Evolutionary conservation across 2,113 vertebrate species (phyloP).

Genomic region (Pampusana beccarii): DNA sequence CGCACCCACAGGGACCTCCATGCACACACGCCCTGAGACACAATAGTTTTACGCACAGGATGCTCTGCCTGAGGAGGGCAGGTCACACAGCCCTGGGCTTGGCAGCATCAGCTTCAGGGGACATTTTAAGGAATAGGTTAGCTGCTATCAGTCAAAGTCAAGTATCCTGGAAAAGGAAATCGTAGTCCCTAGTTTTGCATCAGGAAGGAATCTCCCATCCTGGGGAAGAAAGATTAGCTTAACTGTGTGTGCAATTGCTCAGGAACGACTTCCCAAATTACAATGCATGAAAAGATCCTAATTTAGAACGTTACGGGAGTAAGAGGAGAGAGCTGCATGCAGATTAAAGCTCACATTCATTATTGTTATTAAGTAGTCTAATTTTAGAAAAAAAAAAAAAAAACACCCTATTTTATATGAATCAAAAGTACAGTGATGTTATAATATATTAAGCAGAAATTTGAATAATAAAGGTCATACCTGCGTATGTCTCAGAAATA

Average conservation of each 20-base stretch:
- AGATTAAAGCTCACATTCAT: conserved; percentile 72
- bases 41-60: conserved; percentile 84
- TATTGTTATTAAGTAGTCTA: conserved; percentile 75
- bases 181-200: conserved; percentile 56
- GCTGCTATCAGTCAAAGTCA: conserved; percentile 74
- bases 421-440: conserved; percentile 34
- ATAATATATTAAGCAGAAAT: conserved; percentile 65
- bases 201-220: conserved; percentile 84
- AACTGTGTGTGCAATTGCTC: conserved; percentile 56
- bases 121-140: conserved; percentile 62
- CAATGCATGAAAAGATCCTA: conserved; percentile 53
- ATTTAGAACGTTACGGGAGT: conserved; percentile 69
- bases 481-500: conserved; percentile 2
- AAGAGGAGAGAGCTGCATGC: conserved; percentile 36
- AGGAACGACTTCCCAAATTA: conserved; percentile 66
- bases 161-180: conserved; percentile 82
- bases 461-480: conserved; percentile 70
- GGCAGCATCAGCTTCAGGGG: background rate
- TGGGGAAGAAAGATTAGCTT: conserved; percentile 81
- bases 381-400: conserved; percentile 63
- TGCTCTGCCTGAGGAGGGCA: conserved; percentile 57
- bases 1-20: background rate
- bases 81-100: conserved; percentile 48
- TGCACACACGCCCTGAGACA: conserved; percentile 30
- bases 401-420: conserved; percentile 28